Percentiles rank a stretch among this genome's conserved stretches.
These are phyloP conservation scores for Beris chalybata DNA, from an alignment of 2,888 invertebrate species.

Conservation along the genomic window DNA sequence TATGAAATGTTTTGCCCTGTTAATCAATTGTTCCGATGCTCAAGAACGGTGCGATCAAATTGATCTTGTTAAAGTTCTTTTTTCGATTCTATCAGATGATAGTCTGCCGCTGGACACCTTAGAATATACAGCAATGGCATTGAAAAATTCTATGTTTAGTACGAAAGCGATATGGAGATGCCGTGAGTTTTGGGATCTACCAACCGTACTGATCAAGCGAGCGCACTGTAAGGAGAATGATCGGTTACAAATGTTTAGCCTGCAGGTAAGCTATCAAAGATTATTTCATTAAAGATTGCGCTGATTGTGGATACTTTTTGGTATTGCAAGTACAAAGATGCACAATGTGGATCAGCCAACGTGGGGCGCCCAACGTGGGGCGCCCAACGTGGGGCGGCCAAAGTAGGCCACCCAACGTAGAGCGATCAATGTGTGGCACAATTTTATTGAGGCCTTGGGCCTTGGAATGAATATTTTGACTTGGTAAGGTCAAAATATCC, in stretches of 20 bases:
- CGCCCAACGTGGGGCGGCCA: no score
- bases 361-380: no score
- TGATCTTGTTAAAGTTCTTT: constrained; percentile 46
- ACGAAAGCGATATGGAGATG: constrained; percentile 48
- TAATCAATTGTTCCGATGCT: constrained; percentile 49
- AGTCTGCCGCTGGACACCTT: constrained; percentile 40
- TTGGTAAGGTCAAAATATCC: no score
- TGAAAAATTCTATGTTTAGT: constrained; percentile 48
- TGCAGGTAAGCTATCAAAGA: constrained; percentile 43
- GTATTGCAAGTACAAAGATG: no score
- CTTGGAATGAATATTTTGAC: no score
- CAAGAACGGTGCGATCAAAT: constrained; percentile 45
- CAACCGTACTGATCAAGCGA: constrained; percentile 44
- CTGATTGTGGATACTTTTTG: no score
- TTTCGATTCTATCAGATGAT: constrained; percentile 39
- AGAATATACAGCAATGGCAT: constrained; percentile 45
- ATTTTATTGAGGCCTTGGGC: no score
- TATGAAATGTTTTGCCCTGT: constrained; percentile 50
- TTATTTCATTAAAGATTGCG: neutral
- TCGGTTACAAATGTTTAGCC: constrained; percentile 47
- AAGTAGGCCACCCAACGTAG: no score
- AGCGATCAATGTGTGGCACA: no score
- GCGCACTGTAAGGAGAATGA: constrained; percentile 42
- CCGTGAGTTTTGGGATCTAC: constrained; percentile 47
- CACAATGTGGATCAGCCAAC: no score